Evolutionary conservation across 1,140 invertebrate genomes (phyloP).

Genomic region (Ceratina australensis): DNA sequence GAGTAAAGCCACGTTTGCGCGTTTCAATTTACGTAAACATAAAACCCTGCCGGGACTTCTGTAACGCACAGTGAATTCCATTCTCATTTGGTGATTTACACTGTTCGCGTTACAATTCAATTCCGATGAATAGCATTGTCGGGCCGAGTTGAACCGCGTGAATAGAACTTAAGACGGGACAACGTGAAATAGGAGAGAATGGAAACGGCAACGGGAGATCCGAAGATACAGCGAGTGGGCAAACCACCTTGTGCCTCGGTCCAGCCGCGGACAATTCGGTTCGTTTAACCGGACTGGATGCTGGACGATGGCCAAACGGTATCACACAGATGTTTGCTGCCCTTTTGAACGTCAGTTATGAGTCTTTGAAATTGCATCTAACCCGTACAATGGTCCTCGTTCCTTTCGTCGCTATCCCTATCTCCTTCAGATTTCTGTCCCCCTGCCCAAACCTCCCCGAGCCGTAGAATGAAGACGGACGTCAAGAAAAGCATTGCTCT

Average conservation of each 20-base stretch:
- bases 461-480: slow-evolving; percentile 17
- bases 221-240: neutral
- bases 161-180: neutral
- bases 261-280: slow-evolving; percentile 66
- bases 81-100: too few species aligned
- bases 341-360: slow-evolving; percentile 69
- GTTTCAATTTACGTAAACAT: too few species aligned
- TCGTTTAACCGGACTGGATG: slow-evolving; percentile 68
- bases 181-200: slow-evolving; percentile 26
- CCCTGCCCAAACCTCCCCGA: neutral
- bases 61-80: too few species aligned
- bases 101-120: too few species aligned
- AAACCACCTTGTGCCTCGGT: slow-evolving; percentile 28
- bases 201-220: slow-evolving; percentile 10
- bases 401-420: neutral
- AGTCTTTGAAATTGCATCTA: slow-evolving; percentile 70
- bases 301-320: slow-evolving; percentile 70
- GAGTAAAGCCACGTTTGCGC: slow-evolving; percentile 1
- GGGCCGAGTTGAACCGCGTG: too few species aligned
- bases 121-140: too few species aligned
- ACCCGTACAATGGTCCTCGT: slow-evolving; percentile 55
- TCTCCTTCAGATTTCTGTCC: slow-evolving; percentile 2
- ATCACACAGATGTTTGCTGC: slow-evolving; percentile 66
- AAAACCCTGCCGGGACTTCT: too few species aligned
- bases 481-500: slow-evolving; percentile 17